Conservation (phyloP, 2,113 vertebrate genomes). For the Platysternon megacephalum region DNA sequence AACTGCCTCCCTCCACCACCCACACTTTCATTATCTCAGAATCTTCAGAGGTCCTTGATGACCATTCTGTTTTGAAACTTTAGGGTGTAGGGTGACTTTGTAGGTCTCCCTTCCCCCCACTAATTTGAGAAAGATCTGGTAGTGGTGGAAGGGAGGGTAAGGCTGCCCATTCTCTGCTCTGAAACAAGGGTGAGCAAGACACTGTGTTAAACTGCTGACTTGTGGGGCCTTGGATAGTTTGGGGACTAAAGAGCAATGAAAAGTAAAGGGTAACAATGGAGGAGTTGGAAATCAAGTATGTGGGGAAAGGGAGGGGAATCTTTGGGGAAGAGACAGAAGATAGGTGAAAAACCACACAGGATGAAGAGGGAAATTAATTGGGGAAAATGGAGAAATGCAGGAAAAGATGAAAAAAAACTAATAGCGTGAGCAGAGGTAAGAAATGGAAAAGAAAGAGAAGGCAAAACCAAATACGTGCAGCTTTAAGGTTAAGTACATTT, state of each 20-base stretch:
- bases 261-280: background rate
- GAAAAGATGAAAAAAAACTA: background rate
- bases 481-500: background rate
- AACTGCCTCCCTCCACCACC: background rate
- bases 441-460: background rate
- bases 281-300: background rate
- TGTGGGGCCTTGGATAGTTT: background rate
- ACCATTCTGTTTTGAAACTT: background rate
- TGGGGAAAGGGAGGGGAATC: background rate
- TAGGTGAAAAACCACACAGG: background rate
- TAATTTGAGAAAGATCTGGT: background rate
- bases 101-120: background rate
- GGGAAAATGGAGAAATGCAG: background rate
- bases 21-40: accelerated
- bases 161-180: background rate
- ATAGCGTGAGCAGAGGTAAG: background rate
- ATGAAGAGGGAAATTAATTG: background rate
- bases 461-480: background rate
- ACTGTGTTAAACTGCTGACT: background rate
- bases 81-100: background rate
- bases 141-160: background rate
- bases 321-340: background rate
- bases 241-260: background rate
- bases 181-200: background rate
- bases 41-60: background rate